Evolutionary conservation across 2,113 vertebrate genomes (phyloP), one percentile per base, ranked within the genome.

Genomic region (Sorex araneus): DNA sequence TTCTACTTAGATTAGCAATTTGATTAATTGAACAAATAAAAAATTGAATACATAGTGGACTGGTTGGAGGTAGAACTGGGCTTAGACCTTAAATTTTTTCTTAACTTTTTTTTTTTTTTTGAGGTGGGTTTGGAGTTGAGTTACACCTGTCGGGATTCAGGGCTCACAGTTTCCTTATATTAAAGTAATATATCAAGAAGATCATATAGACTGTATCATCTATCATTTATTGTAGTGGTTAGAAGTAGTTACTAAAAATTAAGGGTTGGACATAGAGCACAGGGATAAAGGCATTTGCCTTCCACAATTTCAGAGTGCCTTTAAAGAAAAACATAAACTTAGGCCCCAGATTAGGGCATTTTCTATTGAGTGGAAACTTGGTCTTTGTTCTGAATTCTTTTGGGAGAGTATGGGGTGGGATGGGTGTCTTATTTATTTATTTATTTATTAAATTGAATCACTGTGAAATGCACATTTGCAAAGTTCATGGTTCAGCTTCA

Each of bases 181-280:
- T 81, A 28, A 94, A 89, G 30, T 78, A 28, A 40, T 32, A 64
- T 60, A 16, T 85, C 43, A 60, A 73, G 25, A n/a, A 88, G 28
- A 60, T 57, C 1, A 28, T 69, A 63, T 64, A 79, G 18, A 63
- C 74, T 34, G 32, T n/a, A n/a, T 34, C 23, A 36, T 30, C 23
- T 63, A 36, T 27, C 10, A 8, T 8, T 28, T 13, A 23, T 30
- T 4, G 36, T 12, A 47, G 12, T 70, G n/a, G 21, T 23, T 60
- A 60, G 23, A 8, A 60, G 19, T 23, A 23, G 21, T 60, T 43
- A 66, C 75, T 92, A 36, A 36, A 75, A 77, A 76, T 30, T 74
- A 78, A 12, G 5, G 78, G 4, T 80, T 60, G 91, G 66, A 78
- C 32, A 40, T 60, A 23, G 19, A 60, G 9, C 10, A 60, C 19